Base-by-base conservation (phyloP, 2,888 invertebrate species). In the Trissolcus japonicus region DNA sequence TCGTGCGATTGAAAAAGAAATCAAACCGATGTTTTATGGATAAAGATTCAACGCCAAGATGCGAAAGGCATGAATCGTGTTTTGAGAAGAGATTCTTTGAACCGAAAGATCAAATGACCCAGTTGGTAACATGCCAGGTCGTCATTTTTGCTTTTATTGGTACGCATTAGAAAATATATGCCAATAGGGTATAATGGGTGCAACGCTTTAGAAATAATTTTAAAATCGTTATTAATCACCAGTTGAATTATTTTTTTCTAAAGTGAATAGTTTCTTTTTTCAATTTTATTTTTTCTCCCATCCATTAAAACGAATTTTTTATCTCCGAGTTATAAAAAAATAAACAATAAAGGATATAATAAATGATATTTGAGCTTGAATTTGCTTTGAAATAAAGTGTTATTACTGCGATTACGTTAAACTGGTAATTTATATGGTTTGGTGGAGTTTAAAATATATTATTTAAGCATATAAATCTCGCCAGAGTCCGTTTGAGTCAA, bases 61-160 rank as follows among this genome's bases (percentile, higher is more conserved):
- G 56, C 43, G 61, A 59, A 66, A 63, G 68, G 29, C 60, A 25
- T 53, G 55, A 57, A 72, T 76, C 67, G 71, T 78, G 73, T 81
- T 81, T 80, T 76, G 80, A 76, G 80, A 76, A 78, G 72, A 29
- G 55, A 59, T 71, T 75, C 72, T 74, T 76, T 19, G 62, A 50
- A 72, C 66, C 65, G 80, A 76, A 81, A 82, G 82, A 83, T 83
- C 82, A 80, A 81, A 79, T 80, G 84, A 85, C 81, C 81, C 79
- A 82, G 81, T 83, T 84, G 83, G 83, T 82, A 68, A 73, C 62
- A 62, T 72, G 80, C 83, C 83, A 83, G 79, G 73, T 61, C 80
- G 74, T 79, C 74, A 79, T 80, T 75, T 79, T 77, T 60, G 72
- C 61, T 69, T 76, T 67, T 75, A 76, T 68, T 63, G 57, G 17